These are phyloP conservation scores for Anticlea derivata DNA, from an alignment of 2,888 invertebrate genomes.

Conservation along the genomic window DNA sequence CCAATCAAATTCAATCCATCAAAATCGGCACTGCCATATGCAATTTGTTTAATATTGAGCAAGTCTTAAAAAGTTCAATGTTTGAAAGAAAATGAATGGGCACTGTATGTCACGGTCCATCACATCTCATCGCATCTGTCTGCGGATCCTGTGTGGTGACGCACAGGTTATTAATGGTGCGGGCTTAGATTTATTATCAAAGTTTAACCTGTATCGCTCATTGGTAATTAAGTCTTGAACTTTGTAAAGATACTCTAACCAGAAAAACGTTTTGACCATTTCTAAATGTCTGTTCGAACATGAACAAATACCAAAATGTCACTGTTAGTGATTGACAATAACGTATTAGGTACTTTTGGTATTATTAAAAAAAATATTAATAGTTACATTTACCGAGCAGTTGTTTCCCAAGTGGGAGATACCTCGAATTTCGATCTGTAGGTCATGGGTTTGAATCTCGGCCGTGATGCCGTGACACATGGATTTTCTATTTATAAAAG, in stretches of 20 bases:
- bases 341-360: no score
- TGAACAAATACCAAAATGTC: no score
- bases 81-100: conserved; percentile 20
- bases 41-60: conserved; percentile 20
- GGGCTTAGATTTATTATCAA: conserved; percentile 17
- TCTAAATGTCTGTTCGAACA: no score
- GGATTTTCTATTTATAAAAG: no score
- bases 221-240: conserved; percentile 10
- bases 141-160: conserved; percentile 22
- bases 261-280: neutral
- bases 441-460: no score
- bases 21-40: conserved; percentile 13
- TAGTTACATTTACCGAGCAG: no score
- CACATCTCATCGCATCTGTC: conserved; percentile 24
- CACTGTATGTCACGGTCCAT: conserved; percentile 25
- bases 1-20: conserved; percentile 16
- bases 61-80: conserved; percentile 29
- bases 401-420: no score
- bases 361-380: no score
- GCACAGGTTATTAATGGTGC: conserved; percentile 16
- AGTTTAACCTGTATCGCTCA: conserved; percentile 17
- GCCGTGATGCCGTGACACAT: no score
- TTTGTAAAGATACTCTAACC: conserved; percentile 1
- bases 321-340: no score
- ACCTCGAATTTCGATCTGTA: no score